Conservation (phyloP, 2,113 vertebrate genomes). For the Cariama cristata region DNA sequence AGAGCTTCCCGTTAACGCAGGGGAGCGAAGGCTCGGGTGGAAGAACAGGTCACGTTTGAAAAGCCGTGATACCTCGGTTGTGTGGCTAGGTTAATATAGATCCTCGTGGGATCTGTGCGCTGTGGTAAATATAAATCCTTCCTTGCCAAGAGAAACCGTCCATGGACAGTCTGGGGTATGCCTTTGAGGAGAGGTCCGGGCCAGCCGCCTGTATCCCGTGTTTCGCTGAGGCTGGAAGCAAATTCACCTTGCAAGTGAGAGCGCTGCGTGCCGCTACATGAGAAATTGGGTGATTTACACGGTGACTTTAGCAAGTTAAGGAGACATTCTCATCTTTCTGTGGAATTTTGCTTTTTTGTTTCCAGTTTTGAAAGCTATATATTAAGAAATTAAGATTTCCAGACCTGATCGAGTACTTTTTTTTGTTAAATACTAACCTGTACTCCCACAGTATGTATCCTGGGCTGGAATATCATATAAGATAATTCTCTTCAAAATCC, state of each 20-base stretch:
- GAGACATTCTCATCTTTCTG: accelerated
- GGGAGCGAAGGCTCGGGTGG: accelerated
- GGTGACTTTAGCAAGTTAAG: accelerated
- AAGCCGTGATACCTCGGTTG: accelerated
- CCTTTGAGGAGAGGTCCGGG: accelerated
- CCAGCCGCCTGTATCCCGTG: accelerated
- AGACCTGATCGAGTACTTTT: accelerated
- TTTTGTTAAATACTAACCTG: too few species aligned
- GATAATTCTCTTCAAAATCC: not conserved
- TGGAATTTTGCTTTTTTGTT: not conserved
- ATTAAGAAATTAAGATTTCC: not conserved
- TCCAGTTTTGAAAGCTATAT: accelerated
- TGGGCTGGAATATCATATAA: not conserved
- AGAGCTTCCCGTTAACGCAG: accelerated
- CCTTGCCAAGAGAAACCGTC: accelerated
- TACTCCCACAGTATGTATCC: accelerated
- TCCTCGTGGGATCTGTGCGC: accelerated
- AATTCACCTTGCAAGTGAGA: accelerated
- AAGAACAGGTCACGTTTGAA: accelerated
- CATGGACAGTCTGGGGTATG: accelerated
- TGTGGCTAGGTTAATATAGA: accelerated
- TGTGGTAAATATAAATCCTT: accelerated
- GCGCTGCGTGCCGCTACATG: accelerated
- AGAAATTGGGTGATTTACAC: accelerated
- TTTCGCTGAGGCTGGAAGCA: accelerated